phyloP scores from a whole-genome alignment of 2,797 vertebrate species.

The Erpetoichthys calabaricus region DNA sequence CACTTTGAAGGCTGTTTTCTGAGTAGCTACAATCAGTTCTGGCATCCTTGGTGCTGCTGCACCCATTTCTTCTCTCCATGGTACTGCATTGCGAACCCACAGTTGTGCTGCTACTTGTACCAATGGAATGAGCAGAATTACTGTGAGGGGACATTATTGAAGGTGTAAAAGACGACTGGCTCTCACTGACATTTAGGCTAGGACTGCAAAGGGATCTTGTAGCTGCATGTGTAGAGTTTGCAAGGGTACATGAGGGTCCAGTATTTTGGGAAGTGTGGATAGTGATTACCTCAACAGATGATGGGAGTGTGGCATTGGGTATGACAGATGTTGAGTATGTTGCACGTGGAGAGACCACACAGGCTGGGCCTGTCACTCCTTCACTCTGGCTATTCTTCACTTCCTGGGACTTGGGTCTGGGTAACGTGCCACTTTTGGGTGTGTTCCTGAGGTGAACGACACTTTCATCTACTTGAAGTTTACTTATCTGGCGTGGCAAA shows the following conservation, averaged over 20 bases:
- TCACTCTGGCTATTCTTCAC: conserved; percentile 50
- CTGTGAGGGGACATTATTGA: conserved; percentile 38
- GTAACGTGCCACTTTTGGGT: conserved; percentile 34
- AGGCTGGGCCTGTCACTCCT: conserved; percentile 47
- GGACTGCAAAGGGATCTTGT: conserved; percentile 42
- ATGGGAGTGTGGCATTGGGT: conserved; percentile 75
- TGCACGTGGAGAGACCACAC: conserved; percentile 75
- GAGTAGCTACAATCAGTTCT: conserved; percentile 61
- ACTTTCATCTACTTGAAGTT: conserved; percentile 56
- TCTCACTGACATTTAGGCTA: conserved; percentile 31
- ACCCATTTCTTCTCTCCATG: conserved; percentile 26
- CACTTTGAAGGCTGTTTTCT: conserved; percentile 42
- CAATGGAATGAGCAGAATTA: conserved; percentile 44
- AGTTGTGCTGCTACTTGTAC: conserved; percentile 34
- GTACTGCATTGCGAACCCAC: conserved; percentile 32
- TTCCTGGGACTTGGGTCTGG: conserved; percentile 73
- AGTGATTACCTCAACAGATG: conserved; percentile 67
- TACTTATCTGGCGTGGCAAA: conserved; percentile 47
- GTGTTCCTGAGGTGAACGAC: conserved; percentile 53
- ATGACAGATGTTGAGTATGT: conserved; percentile 75
- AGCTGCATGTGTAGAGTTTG: conserved; percentile 27
- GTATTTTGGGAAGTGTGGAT: conserved; percentile 51
- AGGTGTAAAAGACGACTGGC: conserved; percentile 31
- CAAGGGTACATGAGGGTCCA: conserved; percentile 29
- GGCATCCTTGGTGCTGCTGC: conserved; percentile 28